These are phyloP conservation scores for Solenopsis fugax DNA, from an alignment of 1,140 invertebrate genomes.

Conservation along the genomic window DNA sequence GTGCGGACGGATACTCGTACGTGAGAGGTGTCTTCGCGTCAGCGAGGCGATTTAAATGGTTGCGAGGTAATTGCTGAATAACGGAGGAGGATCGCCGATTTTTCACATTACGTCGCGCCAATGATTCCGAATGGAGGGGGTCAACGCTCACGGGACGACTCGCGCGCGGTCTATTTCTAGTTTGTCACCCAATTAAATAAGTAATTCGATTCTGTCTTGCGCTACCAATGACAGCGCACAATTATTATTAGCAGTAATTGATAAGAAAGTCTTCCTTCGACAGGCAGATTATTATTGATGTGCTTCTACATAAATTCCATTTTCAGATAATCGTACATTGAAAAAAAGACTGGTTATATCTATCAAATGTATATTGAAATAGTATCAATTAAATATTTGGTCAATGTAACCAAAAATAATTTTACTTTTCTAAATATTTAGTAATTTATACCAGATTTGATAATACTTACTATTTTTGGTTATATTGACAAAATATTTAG, in stretches of 20 bases:
- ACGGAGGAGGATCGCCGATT: constrained; percentile 22
- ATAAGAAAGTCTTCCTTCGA: constrained; percentile 2
- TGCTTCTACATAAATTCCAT: background rate
- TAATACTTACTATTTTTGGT: no score
- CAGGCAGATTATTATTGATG: constrained; percentile 18
- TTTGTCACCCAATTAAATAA: constrained; percentile 38
- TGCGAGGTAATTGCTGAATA: constrained; percentile 46
- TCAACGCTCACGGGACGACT: background rate
- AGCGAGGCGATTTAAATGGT: constrained; percentile 49
- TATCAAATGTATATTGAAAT: no score
- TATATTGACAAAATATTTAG: no score
- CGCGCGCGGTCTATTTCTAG: constrained; percentile 15
- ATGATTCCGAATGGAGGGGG: constrained; percentile 8
- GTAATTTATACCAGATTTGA: no score
- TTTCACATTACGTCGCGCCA: constrained; percentile 33
- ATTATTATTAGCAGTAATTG: constrained; percentile 30
- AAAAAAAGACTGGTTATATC: no score
- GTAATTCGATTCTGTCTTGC: constrained; percentile 38
- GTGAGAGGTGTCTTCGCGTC: constrained; percentile 30
- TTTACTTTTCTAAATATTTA: no score
- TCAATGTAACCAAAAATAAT: no score
- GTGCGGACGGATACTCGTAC: constrained; percentile 25
- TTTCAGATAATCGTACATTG: background rate
- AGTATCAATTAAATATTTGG: no score
- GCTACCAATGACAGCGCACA: background rate